A percentile compares a stretch with the other conserved stretches of the same genome.
phyloP scores from a whole-genome alignment of 2,113 vertebrate species.

The Phaethornis superciliosus region DNA sequence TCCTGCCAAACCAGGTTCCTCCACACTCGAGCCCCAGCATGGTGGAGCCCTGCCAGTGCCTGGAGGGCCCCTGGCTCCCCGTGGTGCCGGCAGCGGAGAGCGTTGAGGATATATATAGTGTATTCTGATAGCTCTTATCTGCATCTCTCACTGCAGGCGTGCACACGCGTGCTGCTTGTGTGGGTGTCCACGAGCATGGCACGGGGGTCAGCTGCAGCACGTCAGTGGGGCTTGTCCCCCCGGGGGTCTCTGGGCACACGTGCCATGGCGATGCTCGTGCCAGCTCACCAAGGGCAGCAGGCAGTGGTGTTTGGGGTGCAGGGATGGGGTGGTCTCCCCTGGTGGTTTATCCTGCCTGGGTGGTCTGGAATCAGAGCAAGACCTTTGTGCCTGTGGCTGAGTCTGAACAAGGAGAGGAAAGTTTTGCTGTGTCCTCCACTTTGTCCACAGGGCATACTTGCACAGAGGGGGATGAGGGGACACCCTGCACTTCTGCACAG shows the following conservation, averaged over 20 bases:
- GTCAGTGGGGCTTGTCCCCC: not conserved
- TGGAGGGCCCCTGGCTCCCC: not conserved
- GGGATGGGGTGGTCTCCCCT: not conserved
- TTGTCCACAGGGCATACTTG: not conserved
- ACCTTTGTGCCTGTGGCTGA: accelerated
- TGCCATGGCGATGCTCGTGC: accelerated
- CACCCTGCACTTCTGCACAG: not conserved
- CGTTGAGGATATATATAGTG: not conserved
- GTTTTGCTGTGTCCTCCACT: not conserved
- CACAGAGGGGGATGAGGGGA: accelerated
- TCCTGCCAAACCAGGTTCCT: not conserved
- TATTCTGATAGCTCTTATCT: conserved; percentile 10
- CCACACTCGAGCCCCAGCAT: accelerated
- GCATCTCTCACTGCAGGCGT: not conserved
- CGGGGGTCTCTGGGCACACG: accelerated
- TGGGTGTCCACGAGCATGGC: not conserved
- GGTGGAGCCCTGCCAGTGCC: not conserved
- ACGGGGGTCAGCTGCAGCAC: not conserved
- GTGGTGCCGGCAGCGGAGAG: not conserved
- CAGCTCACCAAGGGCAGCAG: no score
- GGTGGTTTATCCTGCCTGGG: not conserved
- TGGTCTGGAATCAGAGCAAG: not conserved
- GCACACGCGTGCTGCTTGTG: not conserved
- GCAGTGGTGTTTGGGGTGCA: not conserved
- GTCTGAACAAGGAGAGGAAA: not conserved